A percentile compares a stretch with the other conserved stretches of the same genome.
These are phyloP conservation scores for Scomber japonicus DNA, from an alignment of 2,113 vertebrate species.

Conservation along the genomic window DNA sequence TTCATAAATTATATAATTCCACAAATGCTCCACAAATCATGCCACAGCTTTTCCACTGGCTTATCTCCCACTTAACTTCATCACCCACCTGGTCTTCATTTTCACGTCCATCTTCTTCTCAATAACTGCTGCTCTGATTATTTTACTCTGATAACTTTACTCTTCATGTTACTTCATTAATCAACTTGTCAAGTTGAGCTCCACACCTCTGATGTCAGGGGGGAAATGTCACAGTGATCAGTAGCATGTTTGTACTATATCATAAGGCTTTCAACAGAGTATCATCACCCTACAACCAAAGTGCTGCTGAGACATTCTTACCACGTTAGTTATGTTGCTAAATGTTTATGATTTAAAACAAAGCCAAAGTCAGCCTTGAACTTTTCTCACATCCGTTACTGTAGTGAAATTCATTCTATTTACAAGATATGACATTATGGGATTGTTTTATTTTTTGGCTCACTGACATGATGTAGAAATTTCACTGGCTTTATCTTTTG, in stretches of 20 bases:
- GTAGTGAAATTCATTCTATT: no score
- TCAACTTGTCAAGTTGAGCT: neutral
- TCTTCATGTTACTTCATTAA: constrained; percentile 13
- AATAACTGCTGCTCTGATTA: neutral
- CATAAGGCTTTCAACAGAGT: neutral
- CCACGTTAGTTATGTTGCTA: neutral
- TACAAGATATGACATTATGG: no score
- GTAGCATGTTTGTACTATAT: constrained; percentile 2
- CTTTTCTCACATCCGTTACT: no score
- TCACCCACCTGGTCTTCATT: neutral
- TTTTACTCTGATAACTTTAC: neutral
- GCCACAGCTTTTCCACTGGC: neutral
- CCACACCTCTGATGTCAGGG: neutral
- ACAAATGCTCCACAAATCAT: neutral
- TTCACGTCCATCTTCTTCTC: neutral
- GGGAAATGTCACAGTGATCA: constrained; percentile 8
- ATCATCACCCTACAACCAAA: constrained; percentile 3
- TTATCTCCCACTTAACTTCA: neutral
- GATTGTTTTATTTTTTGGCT: no score
- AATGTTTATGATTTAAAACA: neutral
- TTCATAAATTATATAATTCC: no score
- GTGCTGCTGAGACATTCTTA: neutral
- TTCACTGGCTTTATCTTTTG: no score
- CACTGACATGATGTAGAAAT: no score
- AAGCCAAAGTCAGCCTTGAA: neutral